Base-by-base conservation (phyloP, 2,797 vertebrate species). In the Salarias fasciatus region DNA sequence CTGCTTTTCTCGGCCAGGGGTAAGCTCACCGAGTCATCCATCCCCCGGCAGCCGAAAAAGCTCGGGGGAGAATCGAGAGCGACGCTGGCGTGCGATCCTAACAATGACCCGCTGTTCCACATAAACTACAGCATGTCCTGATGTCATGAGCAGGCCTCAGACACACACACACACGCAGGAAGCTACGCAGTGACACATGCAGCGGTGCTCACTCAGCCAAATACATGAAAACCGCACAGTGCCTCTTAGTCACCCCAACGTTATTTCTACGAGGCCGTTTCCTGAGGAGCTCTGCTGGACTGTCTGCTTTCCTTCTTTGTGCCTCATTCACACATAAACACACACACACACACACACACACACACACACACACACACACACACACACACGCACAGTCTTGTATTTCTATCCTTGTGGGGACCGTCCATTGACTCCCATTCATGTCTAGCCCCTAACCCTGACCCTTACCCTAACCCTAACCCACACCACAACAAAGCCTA, bases 101-200 rank as follows among this genome's bases (percentile, higher is more conserved):
- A 86, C 81, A 86, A 68, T 80, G 81, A 77, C 50, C 64, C 11
- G 66, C 85, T 88, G 86, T 86, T 86, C 63, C 53, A 69, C 57
- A 67, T 46, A 75, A 59, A 67, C 69, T 60, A 70, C 46, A 37
- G 35, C 37, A 45, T 10, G 33, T 70, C 72, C 75, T 77, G 68
- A 82, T 77, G 81, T 83, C 50, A 79, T 80, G 48, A 65, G 66
- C 18, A 24, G 18, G 18, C 18, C 33, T 30, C 52, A 36, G 37
- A n/a, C 31, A 49, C 61, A 33, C 14, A 14, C 33, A 35, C 33
- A 35, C 6, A 35, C n/a, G n/a, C n/a, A n/a, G n/a, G n/a, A n/a
- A n/a, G n/a, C 18, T 24, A 24, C 18, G 18, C 18, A 24, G 18
- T 24, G 18, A 24, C 18, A 24, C 18, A 24, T 2, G 18, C 18